These are phyloP conservation scores for Serranus cabrilla DNA, from an alignment of 2,797 vertebrate genomes.

Conservation along the genomic window DNA sequence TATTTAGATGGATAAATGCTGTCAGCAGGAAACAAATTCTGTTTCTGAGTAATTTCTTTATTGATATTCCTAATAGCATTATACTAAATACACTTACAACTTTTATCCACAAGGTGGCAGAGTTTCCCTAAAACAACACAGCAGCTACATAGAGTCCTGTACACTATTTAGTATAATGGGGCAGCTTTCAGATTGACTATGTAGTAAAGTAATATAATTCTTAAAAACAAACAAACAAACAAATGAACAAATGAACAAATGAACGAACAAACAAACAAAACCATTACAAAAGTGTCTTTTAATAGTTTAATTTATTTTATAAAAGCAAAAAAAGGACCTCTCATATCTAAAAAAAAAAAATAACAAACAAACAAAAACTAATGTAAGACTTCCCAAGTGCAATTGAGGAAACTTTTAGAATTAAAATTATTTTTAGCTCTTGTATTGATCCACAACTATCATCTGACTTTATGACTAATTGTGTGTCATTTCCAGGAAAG, in stretches of 20 bases:
- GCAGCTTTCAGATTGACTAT: background rate
- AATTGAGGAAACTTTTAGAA: too few species aligned
- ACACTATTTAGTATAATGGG: background rate
- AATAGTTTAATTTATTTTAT: too few species aligned
- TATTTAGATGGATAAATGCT: background rate
- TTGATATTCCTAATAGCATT: background rate
- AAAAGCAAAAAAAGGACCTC: background rate
- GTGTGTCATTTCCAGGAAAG: slow-evolving; percentile 28
- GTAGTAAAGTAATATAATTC: background rate
- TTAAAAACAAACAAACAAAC: background rate
- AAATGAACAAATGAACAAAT: too few species aligned
- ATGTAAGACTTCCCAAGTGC: too few species aligned
- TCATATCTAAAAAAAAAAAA: background rate
- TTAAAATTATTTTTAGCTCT: background rate
- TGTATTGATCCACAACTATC: background rate
- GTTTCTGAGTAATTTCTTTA: background rate
- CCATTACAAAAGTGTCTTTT: too few species aligned
- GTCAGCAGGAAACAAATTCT: background rate
- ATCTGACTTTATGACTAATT: slow-evolving; percentile 27
- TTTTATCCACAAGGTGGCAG: slow-evolving; percentile 48
- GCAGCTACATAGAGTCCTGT: background rate
- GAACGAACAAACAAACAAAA: too few species aligned
- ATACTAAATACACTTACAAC: background rate
- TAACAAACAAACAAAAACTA: too few species aligned
- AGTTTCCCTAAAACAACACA: background rate